Conservation (phyloP, 2,113 vertebrate genomes). For the Stercorarius parasiticus region DNA sequence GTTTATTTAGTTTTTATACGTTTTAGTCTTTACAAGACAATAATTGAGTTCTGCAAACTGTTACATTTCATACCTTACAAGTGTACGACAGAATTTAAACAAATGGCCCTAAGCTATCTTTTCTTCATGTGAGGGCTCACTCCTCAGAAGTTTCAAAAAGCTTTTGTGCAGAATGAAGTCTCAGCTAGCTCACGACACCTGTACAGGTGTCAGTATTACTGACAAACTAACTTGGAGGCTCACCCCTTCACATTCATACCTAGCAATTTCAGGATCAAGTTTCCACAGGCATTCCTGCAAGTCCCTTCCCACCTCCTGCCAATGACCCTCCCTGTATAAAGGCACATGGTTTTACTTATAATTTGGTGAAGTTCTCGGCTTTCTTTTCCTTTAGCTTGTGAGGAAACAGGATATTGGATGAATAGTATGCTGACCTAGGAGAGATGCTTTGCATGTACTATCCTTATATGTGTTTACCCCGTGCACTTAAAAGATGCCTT, state of each 20-base stretch:
- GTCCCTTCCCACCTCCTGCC: background rate
- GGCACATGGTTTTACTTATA: background rate
- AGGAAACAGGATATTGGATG: background rate
- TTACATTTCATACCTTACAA: background rate
- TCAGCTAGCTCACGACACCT: constrained; percentile 14
- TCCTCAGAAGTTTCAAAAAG: background rate
- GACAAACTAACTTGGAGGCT: background rate
- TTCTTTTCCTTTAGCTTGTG: background rate
- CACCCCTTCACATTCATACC: background rate
- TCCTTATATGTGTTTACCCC: background rate
- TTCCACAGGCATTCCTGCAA: background rate
- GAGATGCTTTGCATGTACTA: background rate
- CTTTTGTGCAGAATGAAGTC: constrained; percentile 45
- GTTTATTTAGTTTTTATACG: background rate
- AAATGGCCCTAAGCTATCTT: constrained; percentile 54
- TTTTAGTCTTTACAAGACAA: background rate
- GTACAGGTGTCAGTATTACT: background rate
- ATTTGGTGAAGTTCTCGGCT: background rate
- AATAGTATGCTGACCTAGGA: background rate
- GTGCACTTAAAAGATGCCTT: background rate
- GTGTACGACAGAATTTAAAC: background rate
- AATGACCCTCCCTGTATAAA: background rate
- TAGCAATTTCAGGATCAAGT: constrained; percentile 27
- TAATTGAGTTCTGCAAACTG: background rate
- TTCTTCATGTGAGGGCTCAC: constrained; percentile 69